Evolutionary conservation across 1,140 invertebrate species (phyloP).

Genomic region (Heliconius nattereri): DNA sequence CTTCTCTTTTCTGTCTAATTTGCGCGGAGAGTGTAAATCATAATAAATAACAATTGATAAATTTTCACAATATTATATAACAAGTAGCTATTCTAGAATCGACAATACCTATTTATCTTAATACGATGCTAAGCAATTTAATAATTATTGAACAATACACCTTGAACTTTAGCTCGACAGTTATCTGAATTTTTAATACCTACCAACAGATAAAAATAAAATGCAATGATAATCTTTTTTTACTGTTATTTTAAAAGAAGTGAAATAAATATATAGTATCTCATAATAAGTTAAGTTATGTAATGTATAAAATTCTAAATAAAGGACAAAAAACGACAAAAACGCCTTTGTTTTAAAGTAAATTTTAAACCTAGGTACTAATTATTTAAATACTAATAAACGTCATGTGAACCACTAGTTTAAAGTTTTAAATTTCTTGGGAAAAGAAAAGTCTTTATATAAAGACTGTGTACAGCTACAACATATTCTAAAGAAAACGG

Average conservation of each 20-base stretch:
- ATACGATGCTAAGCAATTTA: neutral
- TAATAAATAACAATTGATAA: too few relatives aligned
- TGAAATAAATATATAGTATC: neutral
- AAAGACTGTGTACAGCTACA: too few relatives aligned
- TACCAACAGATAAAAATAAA: neutral
- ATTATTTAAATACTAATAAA: too few relatives aligned
- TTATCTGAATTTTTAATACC: neutral
- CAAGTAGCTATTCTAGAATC: neutral
- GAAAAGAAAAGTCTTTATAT: too few relatives aligned
- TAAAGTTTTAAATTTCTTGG: too few relatives aligned
- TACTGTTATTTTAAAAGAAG: neutral
- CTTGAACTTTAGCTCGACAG: slow-evolving; percentile 2
- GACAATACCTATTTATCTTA: neutral
- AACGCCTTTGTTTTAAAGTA: too few relatives aligned
- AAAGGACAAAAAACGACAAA: too few relatives aligned
- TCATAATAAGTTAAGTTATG: too few relatives aligned
- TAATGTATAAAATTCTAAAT: too few relatives aligned
- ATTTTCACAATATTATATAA: neutral
- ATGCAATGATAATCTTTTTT: neutral
- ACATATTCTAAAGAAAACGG: too few relatives aligned
- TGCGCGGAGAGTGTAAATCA: neutral
- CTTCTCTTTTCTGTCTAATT: neutral
- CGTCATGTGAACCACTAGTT: too few relatives aligned
- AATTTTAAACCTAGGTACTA: too few relatives aligned
- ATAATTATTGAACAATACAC: slow-evolving; percentile 11